These are phyloP conservation scores for Lepilemur ruficaudatus DNA, from an alignment of 2,797 vertebrate genomes.

Conservation along the genomic window DNA sequence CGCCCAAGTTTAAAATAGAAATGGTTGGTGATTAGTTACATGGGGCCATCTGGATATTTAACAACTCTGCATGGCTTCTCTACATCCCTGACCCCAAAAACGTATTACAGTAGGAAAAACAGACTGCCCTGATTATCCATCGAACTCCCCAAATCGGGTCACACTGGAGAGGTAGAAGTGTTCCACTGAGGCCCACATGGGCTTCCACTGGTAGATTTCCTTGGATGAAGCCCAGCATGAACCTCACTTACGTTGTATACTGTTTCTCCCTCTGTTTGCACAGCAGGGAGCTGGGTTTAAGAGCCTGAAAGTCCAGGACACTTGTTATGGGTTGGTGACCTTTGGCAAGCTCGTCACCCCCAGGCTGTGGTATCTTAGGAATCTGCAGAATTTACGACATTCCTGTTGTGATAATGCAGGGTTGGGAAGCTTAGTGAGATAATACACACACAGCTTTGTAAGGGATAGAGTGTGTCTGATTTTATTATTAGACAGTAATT, in stretches of 20 bases:
- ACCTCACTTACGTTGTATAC: fast-evolving
- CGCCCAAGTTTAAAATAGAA: constrained; percentile 29
- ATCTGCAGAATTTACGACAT: fast-evolving
- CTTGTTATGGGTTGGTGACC: neutral
- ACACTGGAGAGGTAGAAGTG: neutral
- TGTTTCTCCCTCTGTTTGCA: too few relatives aligned
- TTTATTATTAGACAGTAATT: neutral
- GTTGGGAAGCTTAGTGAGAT: neutral
- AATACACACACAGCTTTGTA: fast-evolving
- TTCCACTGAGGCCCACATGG: neutral
- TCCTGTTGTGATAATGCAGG: fast-evolving
- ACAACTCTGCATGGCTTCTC: neutral
- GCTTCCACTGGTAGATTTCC: neutral
- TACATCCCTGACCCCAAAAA: neutral
- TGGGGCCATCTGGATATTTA: neutral
- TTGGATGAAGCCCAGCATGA: neutral
- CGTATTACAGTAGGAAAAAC: neutral
- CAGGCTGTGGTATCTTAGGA: neutral
- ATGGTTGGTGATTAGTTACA: neutral
- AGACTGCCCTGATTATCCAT: neutral
- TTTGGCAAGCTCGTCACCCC: fast-evolving
- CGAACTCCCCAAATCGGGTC: neutral
- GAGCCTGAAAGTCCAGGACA: fast-evolving
- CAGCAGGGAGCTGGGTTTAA: neutral
- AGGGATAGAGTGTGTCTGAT: fast-evolving